phyloP scores from a whole-genome alignment of 2,113 vertebrate species.

The Macrotis lagotis region DNA sequence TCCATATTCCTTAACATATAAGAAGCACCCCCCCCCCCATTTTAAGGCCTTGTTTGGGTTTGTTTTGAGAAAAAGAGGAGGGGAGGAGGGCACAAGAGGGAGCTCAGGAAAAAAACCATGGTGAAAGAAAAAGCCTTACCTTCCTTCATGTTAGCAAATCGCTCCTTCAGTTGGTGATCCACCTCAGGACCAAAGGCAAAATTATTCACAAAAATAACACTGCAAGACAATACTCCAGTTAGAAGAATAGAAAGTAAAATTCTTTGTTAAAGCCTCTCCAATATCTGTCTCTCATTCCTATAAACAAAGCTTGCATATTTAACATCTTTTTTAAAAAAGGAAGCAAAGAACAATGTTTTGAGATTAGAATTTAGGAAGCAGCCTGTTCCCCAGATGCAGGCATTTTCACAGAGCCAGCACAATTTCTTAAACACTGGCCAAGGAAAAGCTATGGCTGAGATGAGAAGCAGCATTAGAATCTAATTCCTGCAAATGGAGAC shows the following conservation, averaged over 20 bases:
- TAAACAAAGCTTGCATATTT: background rate
- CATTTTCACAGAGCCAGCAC: background rate
- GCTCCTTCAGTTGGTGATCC: slow-evolving; percentile 99
- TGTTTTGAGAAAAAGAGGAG: background rate
- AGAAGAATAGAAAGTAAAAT: slow-evolving; percentile 32
- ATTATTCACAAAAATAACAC: slow-evolving; percentile 99
- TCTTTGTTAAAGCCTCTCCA: background rate
- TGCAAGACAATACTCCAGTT: slow-evolving; percentile 83
- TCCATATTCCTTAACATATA: background rate
- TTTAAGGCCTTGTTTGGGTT: background rate
- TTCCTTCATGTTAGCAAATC: slow-evolving; percentile 99
- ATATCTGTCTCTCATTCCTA: background rate
- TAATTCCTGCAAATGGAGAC: background rate
- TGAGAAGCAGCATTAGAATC: background rate
- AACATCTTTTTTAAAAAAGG: background rate
- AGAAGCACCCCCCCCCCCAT: background rate
- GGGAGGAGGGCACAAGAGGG: background rate
- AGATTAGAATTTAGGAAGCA: background rate
- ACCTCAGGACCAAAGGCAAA: slow-evolving; percentile 99
- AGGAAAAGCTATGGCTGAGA: background rate
- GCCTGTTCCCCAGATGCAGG: background rate
- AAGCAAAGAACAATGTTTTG: background rate
- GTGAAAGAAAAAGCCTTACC: slow-evolving; percentile 80
- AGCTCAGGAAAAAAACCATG: background rate
- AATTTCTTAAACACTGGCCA: background rate